Evolutionary conservation across 2,888 invertebrate species (phyloP).

Genomic region (Anoncus sp.): DNA sequence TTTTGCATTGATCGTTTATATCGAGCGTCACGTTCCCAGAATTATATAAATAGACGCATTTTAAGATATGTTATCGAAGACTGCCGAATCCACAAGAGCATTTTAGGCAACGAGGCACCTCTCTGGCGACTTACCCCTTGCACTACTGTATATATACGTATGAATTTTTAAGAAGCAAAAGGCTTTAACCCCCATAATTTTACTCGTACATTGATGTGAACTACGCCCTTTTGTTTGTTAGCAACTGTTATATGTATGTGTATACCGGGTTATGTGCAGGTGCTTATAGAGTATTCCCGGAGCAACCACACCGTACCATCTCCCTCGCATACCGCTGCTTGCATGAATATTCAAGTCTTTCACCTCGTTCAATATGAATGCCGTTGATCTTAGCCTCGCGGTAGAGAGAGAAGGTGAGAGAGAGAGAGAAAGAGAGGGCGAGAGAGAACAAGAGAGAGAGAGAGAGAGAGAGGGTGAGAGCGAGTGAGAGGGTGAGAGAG

Average conservation of each 20-base stretch:
- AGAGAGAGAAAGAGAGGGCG: conserved; percentile 11
- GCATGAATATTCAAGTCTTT: conserved; percentile 80
- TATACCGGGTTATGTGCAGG: conserved; percentile 4
- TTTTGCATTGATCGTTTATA: background rate
- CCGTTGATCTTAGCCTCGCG: conserved; percentile 79
- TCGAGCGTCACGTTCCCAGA: background rate
- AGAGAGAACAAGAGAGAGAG: conserved; percentile 2
- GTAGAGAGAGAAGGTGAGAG: conserved; percentile 45
- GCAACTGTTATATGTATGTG: background rate
- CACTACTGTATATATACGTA: background rate
- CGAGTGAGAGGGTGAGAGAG: background rate
- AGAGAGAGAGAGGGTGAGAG: conserved; percentile 12
- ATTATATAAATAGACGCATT: conserved; percentile 50
- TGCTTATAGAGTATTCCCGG: conserved; percentile 41
- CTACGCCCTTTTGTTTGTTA: conserved; percentile 6
- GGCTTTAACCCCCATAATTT: background rate
- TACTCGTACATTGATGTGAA: background rate
- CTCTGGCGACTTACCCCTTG: conserved; percentile 59
- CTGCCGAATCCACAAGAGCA: conserved; percentile 39
- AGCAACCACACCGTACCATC: conserved; percentile 49
- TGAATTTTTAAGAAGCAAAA: background rate
- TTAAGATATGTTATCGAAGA: conserved; percentile 72
- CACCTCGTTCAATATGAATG: conserved; percentile 81
- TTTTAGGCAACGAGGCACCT: conserved; percentile 55
- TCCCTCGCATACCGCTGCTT: conserved; percentile 68